Percentiles rank a stretch among this genome's conserved stretches.
These are phyloP conservation scores for Drosophila peninsularis DNA, from an alignment of 2,888 invertebrate genomes.

Conservation along the genomic window DNA sequence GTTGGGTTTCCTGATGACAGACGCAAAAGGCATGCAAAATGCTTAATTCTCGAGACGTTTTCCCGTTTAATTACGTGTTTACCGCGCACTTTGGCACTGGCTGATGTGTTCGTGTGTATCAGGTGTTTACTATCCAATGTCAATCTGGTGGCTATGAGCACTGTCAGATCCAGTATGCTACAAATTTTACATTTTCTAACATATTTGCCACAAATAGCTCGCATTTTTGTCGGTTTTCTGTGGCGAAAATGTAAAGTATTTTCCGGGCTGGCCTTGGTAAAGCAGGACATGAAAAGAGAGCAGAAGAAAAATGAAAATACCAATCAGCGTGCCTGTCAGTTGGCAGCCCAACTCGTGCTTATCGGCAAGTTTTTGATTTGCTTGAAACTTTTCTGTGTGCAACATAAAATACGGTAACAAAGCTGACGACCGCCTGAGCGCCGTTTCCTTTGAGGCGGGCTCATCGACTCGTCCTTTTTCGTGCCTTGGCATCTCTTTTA, in stretches of 20 bases:
- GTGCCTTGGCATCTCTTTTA: constrained; percentile 49
- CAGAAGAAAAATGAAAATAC: constrained; percentile 55
- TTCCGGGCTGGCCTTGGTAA: constrained; percentile 64
- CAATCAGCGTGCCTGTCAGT: constrained; percentile 77
- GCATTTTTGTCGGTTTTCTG: constrained; percentile 49
- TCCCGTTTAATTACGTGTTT: constrained; percentile 79
- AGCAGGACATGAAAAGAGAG: constrained; percentile 13
- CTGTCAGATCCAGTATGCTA: constrained; percentile 46
- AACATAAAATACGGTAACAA: constrained; percentile 50
- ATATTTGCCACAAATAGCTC: constrained; percentile 70
- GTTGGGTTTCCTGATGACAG: constrained; percentile 60
- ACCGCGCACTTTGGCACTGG: constrained; percentile 44
- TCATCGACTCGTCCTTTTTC: constrained; percentile 49
- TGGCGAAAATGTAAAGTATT: constrained; percentile 68
- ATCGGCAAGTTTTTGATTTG: constrained; percentile 77
- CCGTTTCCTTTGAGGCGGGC: constrained; percentile 60
- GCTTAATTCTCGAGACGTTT: constrained; percentile 72
- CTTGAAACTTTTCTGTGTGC: constrained; percentile 69
- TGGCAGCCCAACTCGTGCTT: constrained; percentile 74
- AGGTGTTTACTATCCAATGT: constrained; percentile 32
- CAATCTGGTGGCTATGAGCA: constrained; percentile 27
- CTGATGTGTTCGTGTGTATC: constrained; percentile 16
- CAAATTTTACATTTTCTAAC: constrained; percentile 53
- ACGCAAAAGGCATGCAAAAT: constrained; percentile 59
- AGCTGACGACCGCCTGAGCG: constrained; percentile 34